Evolutionary conservation across 2,113 vertebrate species (phyloP).

Genomic region (Saguinus imperator): DNA sequence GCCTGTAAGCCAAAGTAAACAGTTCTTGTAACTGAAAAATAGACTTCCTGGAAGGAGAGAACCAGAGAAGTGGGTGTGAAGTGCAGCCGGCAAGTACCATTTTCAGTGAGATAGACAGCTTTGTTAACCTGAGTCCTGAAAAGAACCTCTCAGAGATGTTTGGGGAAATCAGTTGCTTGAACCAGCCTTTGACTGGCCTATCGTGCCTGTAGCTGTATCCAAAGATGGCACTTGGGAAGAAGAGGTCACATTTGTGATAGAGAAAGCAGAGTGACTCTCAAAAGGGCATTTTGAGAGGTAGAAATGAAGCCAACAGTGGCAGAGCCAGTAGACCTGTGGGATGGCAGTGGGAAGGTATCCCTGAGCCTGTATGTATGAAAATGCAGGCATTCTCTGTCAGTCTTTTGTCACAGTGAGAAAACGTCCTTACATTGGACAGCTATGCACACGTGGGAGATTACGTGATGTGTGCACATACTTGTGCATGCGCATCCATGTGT

Average conservation of each 20-base stretch:
- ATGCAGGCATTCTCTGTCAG: background rate
- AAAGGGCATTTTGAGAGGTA: background rate
- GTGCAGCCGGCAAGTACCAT: background rate
- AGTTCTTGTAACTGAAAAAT: slow-evolving; percentile 45
- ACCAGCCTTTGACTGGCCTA: background rate
- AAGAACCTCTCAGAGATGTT: background rate
- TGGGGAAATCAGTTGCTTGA: background rate
- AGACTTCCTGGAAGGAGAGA: slow-evolving; percentile 51
- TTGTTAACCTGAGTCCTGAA: background rate
- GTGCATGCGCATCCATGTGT: background rate
- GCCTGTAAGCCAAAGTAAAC: slow-evolving; percentile 65
- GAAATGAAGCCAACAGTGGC: background rate
- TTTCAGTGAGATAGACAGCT: background rate
- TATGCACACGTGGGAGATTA: background rate
- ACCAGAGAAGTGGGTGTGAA: slow-evolving; percentile 39
- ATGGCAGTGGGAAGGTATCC: background rate
- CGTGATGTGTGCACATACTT: background rate
- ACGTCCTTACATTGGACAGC: background rate
- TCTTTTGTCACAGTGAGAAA: background rate
- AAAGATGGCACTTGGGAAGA: background rate
- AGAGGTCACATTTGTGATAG: background rate
- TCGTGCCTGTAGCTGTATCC: background rate
- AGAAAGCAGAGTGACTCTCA: background rate
- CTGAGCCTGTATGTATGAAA: background rate
- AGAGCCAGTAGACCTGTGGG: background rate